A percentile compares a stretch with the other conserved stretches of the same genome.
Evolutionary conservation across 2,113 vertebrate species (phyloP).

Genomic region (Hypocryptadius cinnamomeus): DNA sequence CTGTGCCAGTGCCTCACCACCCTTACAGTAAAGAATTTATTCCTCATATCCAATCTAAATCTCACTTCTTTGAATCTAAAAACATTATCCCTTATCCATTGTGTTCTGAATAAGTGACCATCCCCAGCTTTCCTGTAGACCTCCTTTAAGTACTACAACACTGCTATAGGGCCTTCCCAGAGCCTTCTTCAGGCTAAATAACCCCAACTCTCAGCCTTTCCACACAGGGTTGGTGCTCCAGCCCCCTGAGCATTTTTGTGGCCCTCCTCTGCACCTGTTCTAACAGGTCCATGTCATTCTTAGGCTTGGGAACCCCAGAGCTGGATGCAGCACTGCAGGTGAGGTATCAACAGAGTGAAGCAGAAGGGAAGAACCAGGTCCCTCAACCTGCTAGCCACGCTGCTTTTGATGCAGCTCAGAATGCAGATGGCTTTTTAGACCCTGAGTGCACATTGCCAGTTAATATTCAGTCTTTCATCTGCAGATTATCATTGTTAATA

Average conservation of each 20-base stretch:
- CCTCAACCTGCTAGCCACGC: rapidly evolving
- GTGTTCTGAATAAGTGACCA: background rate
- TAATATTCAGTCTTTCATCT: background rate
- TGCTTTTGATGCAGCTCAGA: background rate
- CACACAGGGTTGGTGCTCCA: background rate
- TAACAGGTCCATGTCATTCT: background rate
- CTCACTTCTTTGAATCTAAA: background rate
- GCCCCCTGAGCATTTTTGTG: background rate
- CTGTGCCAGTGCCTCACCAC: background rate
- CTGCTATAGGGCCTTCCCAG: background rate
- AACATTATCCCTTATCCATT: background rate
- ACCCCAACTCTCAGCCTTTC: background rate
- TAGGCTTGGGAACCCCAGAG: background rate
- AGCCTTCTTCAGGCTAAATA: background rate
- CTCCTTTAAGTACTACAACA: rapidly evolving
- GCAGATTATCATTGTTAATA: background rate
- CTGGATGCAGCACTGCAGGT: background rate
- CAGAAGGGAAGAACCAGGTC: background rate
- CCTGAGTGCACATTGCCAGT: background rate
- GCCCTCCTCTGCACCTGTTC: background rate
- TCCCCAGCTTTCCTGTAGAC: background rate
- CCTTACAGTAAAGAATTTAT: background rate
- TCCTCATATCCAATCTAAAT: background rate
- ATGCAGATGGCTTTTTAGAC: background rate
- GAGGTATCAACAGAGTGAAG: background rate